These are phyloP conservation scores for Columba guinea DNA, from an alignment of 2,797 vertebrate genomes.

Conservation along the genomic window DNA sequence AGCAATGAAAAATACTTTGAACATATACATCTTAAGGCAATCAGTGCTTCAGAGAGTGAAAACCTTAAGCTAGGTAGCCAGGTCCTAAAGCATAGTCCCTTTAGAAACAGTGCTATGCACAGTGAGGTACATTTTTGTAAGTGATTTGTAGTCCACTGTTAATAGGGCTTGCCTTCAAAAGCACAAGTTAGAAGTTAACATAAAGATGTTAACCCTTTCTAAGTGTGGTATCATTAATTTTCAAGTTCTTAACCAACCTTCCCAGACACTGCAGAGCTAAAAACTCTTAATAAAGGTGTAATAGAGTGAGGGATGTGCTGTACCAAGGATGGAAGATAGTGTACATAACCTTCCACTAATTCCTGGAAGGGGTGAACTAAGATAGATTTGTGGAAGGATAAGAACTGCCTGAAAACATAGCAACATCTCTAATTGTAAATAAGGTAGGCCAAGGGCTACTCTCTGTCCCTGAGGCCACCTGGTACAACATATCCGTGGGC, in stretches of 20 bases:
- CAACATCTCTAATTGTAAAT: background rate
- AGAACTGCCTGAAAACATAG: background rate
- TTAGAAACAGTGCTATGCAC: background rate
- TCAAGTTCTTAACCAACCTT: background rate
- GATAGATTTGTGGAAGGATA: background rate
- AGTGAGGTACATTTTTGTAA: background rate
- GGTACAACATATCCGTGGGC: no score
- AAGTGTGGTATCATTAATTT: background rate
- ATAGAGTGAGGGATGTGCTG: background rate
- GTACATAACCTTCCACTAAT: background rate
- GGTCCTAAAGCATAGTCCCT: background rate
- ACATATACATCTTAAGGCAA: background rate
- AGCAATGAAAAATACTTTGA: background rate
- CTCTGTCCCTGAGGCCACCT: background rate
- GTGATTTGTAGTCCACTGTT: background rate
- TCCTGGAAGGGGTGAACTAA: background rate
- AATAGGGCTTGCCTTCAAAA: background rate
- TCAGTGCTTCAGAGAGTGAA: background rate
- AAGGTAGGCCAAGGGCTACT: background rate
- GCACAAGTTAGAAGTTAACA: background rate
- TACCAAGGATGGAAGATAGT: background rate
- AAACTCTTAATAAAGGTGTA: background rate
- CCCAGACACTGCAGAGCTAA: background rate
- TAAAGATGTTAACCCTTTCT: background rate
- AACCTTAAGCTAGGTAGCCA: background rate